A percentile compares a stretch with the other conserved stretches of the same genome.
Conservation (phyloP, 2,888 invertebrate genomes). For the Tetragnatha montana region DNA sequence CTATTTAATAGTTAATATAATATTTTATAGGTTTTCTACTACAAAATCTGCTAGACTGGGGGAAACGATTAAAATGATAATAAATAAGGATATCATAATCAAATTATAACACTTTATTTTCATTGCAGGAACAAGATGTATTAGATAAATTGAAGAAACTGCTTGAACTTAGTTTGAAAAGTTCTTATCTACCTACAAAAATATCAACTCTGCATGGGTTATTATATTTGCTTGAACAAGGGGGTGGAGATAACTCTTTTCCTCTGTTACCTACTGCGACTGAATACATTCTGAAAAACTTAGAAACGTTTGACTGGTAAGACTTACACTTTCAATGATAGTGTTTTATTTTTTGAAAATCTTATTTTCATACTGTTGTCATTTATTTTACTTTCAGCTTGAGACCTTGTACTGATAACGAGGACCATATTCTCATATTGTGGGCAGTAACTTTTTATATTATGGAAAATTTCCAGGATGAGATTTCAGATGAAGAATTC, state of each 20-base stretch:
- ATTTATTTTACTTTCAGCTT: constrained; percentile 10
- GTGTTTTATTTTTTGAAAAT: background rate
- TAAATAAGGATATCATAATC: too few relatives aligned
- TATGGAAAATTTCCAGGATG: constrained; percentile 80
- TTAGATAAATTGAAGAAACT: constrained; percentile 81
- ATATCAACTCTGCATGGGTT: constrained; percentile 82
- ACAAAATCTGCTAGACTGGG: too few relatives aligned
- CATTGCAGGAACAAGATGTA: constrained; percentile 79
- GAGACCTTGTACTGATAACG: constrained; percentile 75
- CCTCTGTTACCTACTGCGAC: constrained; percentile 75
- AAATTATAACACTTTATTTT: constrained; percentile 11
- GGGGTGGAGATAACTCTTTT: constrained; percentile 74
- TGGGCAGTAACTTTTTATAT: constrained; percentile 87
- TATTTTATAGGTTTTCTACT: too few relatives aligned
- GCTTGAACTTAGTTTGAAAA: constrained; percentile 80
- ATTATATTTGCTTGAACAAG: constrained; percentile 81
- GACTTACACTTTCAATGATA: constrained; percentile 8
- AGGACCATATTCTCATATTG: constrained; percentile 83
- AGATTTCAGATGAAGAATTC: constrained; percentile 81
- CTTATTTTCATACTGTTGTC: background rate
- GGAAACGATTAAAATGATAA: too few relatives aligned
- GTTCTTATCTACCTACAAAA: constrained; percentile 81
- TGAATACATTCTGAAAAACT: constrained; percentile 76
- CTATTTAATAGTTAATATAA: too few relatives aligned
- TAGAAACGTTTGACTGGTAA: constrained; percentile 75